Base-by-base conservation (phyloP, 2,888 invertebrate species). In the Amiota communis region DNA sequence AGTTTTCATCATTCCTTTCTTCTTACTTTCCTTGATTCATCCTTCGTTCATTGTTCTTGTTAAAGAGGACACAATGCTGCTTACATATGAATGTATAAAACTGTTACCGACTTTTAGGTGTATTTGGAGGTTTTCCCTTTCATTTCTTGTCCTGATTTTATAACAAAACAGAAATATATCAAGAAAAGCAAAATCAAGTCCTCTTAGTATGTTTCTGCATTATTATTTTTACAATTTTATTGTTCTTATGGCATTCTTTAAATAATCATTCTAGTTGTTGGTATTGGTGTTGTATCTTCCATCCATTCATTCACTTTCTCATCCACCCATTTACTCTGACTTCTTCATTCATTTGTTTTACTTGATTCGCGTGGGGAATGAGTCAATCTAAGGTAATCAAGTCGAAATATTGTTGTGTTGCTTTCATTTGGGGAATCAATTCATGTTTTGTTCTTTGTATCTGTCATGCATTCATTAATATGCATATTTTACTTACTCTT, bases 81-180 rank as follows among this genome's bases (percentile, higher is more conserved):
- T 15, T 57, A 23, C 23, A 23, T 23, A 23, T 23, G 36, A 6
- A 36, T 36, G 36, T 36, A 6, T 36, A 10, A 53, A n/a, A 20
- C 15, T 59, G 23, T 59, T 59, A 23, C 59, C 59, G 59, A 59
- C 59, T 59, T 59, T 59, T 59, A 59, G 59, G 59, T 59, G 59
- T 20, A 17, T 4, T 10, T 15, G 1, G 15, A 13, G 4, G 20
- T 20, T 51, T n/a, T 51, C 53, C 4, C 59, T n/a, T 17, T 59
- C 36, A 36, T 59, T 17, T 6, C 10, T 17, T 59, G 8, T 9
- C 9, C 20, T 59, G 4, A 59, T 17, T 59, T 57, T 20, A 9
- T 36, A 59, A 20, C 23, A 12, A 10, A 36, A 6, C 6, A 6
- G 6, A 36, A 6, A 36, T 4, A n/a, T n/a, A 1, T 13, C 53